Conservation (phyloP, 2,888 invertebrate species). For the Galerucella nymphaeae region DNA sequence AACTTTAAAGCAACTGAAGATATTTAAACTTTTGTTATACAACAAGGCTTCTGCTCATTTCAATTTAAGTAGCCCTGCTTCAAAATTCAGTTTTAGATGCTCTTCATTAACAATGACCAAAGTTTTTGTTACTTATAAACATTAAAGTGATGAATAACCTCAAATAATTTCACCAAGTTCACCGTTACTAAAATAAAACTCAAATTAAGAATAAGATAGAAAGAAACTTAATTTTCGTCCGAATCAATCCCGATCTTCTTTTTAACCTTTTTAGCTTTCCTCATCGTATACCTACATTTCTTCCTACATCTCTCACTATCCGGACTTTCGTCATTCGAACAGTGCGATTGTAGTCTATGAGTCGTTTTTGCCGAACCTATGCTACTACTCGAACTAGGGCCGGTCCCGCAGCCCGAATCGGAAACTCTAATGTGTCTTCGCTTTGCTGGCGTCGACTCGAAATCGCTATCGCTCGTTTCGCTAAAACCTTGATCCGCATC, state of each 20-base stretch:
- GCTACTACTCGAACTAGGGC: constrained; percentile 51
- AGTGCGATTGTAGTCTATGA: constrained; percentile 46
- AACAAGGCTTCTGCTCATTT: too few relatives aligned
- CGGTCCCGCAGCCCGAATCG: constrained; percentile 62
- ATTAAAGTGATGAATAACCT: not conserved
- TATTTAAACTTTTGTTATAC: too few relatives aligned
- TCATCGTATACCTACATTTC: constrained; percentile 71
- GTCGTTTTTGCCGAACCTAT: constrained; percentile 27
- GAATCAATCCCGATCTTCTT: constrained; percentile 73
- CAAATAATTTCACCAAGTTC: not conserved
- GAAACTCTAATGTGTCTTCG: constrained; percentile 55
- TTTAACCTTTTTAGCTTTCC: constrained; percentile 70
- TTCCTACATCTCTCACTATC: constrained; percentile 64
- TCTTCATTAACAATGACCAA: too few relatives aligned
- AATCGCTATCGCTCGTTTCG: constrained; percentile 58
- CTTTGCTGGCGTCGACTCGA: constrained; percentile 58
- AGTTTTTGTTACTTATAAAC: too few relatives aligned
- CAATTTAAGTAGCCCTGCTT: too few relatives aligned
- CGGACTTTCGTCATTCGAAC: too few relatives aligned
- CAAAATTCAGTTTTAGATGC: too few relatives aligned
- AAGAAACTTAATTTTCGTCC: constrained; percentile 59
- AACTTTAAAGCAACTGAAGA: too few relatives aligned
- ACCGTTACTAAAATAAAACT: not conserved
- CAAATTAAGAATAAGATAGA: not conserved
- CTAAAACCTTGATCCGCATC: constrained; percentile 35